These are phyloP conservation scores for Microcebus lehilahytsara DNA, from an alignment of 2,113 vertebrate genomes.

Conservation along the genomic window DNA sequence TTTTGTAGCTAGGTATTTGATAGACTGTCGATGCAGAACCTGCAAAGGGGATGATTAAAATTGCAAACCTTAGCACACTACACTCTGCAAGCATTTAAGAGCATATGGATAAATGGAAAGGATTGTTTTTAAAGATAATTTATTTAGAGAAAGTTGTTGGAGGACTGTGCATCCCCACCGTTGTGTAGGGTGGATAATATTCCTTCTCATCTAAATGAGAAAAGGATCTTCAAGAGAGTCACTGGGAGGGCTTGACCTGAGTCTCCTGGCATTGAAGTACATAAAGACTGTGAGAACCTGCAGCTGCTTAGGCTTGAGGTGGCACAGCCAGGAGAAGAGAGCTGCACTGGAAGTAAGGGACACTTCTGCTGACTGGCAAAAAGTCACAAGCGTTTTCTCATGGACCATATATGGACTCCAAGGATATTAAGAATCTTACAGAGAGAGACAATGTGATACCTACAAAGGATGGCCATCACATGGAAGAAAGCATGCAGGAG, in stretches of 20 bases:
- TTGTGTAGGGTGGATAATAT: not conserved
- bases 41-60: not conserved
- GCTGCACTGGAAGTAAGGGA: not conserved
- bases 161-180: not conserved
- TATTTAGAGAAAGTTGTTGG: not conserved
- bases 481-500: not conserved
- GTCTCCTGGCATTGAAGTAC: not conserved
- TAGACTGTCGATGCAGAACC: not conserved
- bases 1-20: not conserved
- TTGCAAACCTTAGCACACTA: not conserved
- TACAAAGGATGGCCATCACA: rapidly evolving
- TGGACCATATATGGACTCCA: not conserved
- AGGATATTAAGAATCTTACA: not conserved
- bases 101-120: not conserved
- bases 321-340: not conserved
- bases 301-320: not conserved
- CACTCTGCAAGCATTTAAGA: not conserved
- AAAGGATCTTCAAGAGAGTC: not conserved
- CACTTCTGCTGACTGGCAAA: not conserved
- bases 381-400: not conserved
- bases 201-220: not conserved
- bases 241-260: not conserved
- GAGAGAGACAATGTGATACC: not conserved
- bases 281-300: not conserved
- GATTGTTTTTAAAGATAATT: not conserved